Base-by-base conservation (phyloP, 2,888 invertebrate genomes). In the Ectemnius lituratus region DNA sequence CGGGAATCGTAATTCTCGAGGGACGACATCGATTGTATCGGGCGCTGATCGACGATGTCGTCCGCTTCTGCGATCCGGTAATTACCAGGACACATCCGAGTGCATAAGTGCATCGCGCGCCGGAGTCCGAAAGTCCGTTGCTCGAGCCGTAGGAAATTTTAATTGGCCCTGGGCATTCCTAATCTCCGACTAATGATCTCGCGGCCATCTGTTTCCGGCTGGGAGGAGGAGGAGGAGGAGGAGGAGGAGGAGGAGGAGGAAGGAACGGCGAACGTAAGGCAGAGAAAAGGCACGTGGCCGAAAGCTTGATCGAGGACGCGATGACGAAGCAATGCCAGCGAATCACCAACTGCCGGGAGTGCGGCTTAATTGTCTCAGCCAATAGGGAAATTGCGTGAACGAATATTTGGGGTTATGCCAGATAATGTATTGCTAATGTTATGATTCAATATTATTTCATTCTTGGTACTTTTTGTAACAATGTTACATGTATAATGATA, bases 141-240 rank as follows among this genome's bases (percentile, higher is more conserved):
- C 62, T 59, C 70, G 62, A 23, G 23, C 2, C 23, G 2, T 67
- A 66, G 70, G 73, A 80, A 75, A 80, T 80, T 78, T 81, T 78
- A 81, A 81, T 81, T 81, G 78, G 75, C 72, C 70, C 62, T 62
- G n/a, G 56, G 57, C 62, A 65, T 76, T 16, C 16, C 74, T 80
- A 80, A 78, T 81, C 80, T 77, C 63, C 49, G 70, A 67, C 71
- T 80, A 78, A 80, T 80, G 71, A 80, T 79, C 79, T 79, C 68
- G 62, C 61, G 64, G 57, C 78, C 81, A 78, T 81, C 80, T 78
- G 81, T 80, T 81, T 81, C 80, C 78, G 76, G 76, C 66, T 67
- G 70, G 49, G 65, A 52, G 49, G 45, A 57, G 70, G 61, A 58
- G 62, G 57, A 65, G 70, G n/a, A n/a, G n/a, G n/a, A n/a, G n/a